Evolutionary conservation across 2,888 invertebrate species (phyloP).

Genomic region (Amphipoea oculea): DNA sequence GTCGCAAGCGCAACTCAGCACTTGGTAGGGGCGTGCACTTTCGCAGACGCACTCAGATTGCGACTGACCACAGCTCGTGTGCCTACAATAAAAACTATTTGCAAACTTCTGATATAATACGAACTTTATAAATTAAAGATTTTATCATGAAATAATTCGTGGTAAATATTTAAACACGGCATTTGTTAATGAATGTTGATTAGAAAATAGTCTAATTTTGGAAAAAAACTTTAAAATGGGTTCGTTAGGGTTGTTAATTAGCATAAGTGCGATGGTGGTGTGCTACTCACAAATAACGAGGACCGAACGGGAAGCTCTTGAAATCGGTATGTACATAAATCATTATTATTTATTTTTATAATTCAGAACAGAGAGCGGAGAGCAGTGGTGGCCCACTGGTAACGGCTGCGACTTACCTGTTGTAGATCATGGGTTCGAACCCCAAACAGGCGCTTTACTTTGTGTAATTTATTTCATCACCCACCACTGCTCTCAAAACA

Average conservation of each 20-base stretch:
- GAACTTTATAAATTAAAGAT: background rate
- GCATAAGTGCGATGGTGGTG: slow-evolving; percentile 76
- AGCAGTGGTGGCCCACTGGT: no score
- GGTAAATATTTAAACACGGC: background rate
- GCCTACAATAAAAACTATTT: slow-evolving; percentile 42
- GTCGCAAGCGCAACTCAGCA: slow-evolving; percentile 78
- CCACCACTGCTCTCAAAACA: no score
- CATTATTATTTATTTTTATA: background rate
- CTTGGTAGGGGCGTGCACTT: slow-evolving; percentile 80
- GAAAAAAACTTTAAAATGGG: slow-evolving; percentile 68
- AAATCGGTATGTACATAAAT: slow-evolving; percentile 76
- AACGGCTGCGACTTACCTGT: no score
- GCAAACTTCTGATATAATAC: background rate
- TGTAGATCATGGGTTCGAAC: no score
- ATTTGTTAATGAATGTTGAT: slow-evolving; percentile 2
- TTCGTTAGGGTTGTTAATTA: slow-evolving; percentile 66
- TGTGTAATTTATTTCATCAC: no score
- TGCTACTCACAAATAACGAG: slow-evolving; percentile 74
- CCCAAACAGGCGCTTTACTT: no score
- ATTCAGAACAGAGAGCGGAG: background rate
- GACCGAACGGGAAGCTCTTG: slow-evolving; percentile 73
- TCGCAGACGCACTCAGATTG: slow-evolving; percentile 74
- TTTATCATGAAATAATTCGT: background rate
- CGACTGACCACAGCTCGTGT: slow-evolving; percentile 67
- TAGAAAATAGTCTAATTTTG: background rate